Conservation (phyloP, 64 coral and sea anemone species). For the Stichodactyla helianthus region DNA sequence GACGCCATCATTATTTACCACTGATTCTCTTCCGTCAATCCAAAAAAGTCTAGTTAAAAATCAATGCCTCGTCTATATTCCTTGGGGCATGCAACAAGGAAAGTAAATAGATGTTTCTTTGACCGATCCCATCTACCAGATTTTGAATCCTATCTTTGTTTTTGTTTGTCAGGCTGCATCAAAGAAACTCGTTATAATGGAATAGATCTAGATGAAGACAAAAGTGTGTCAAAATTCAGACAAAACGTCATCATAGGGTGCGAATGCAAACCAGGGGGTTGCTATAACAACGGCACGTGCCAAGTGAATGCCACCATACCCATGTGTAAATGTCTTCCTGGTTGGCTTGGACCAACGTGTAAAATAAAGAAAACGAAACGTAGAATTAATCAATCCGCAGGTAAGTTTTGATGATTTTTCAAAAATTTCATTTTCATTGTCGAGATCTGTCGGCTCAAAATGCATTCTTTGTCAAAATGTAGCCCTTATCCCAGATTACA, state of each 20-base stretch:
- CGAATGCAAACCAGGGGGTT: constrained; percentile 37
- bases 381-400: background rate
- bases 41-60: no score
- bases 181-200: constrained; percentile 41
- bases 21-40: no score
- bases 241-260: constrained; percentile 44
- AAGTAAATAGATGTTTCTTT: no score
- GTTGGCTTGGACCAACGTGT: background rate
- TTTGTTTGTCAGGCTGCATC: constrained; percentile 26
- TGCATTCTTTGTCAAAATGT: no score
- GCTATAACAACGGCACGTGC: constrained; percentile 45
- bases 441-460: no score
- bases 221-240: constrained; percentile 6
- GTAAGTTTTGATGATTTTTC: background rate
- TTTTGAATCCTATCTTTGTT: background rate
- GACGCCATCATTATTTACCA: no score
- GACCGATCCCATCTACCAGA: no score
- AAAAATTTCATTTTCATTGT: no score
- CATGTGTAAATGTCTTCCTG: constrained; percentile 10
- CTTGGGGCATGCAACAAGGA: no score
- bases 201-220: constrained; percentile 18
- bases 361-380: background rate
- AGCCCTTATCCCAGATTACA: no score
- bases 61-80: no score
- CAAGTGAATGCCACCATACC: constrained; percentile 15